These are phyloP conservation scores for Drosophila recens DNA, from an alignment of 2,888 invertebrate genomes.

Conservation along the genomic window DNA sequence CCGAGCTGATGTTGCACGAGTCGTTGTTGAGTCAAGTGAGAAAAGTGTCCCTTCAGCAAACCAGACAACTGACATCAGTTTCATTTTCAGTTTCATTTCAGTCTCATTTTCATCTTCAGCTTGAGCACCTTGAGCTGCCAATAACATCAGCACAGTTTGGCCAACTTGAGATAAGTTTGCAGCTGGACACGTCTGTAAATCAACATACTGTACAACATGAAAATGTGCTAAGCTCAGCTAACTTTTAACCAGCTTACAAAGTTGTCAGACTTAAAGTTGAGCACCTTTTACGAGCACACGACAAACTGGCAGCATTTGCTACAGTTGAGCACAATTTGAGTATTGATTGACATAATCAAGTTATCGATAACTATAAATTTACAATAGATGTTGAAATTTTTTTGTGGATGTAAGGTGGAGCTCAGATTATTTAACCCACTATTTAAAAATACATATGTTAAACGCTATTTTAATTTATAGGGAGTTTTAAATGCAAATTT, in stretches of 20 bases:
- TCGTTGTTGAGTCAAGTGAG: constrained; percentile 1
- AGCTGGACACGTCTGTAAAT: constrained; percentile 45
- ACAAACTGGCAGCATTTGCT: constrained; percentile 25
- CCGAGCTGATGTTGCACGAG: constrained; percentile 2
- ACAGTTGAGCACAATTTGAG: constrained; percentile 4
- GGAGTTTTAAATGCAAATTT: too few species aligned
- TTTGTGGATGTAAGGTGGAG: too few species aligned
- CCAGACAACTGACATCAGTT: constrained; percentile 9
- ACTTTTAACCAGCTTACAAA: constrained; percentile 45
- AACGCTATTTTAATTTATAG: too few species aligned
- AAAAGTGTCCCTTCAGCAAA: constrained; percentile 50
- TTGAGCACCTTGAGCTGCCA: constrained; percentile 45
- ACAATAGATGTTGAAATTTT: neutral
- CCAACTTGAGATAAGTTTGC: constrained; percentile 32
- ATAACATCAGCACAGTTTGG: constrained; percentile 27
- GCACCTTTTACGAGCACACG: constrained; percentile 18
- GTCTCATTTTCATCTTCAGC: neutral
- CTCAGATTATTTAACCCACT: too few species aligned
- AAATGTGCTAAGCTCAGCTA: constrained; percentile 42
- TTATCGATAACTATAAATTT: constrained; percentile 1
- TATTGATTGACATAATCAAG: neutral
- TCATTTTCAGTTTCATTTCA: constrained; percentile 1
- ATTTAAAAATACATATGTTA: too few species aligned
- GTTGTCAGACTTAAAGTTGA: constrained; percentile 25
- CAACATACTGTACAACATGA: constrained; percentile 29